Percentiles rank a stretch among this genome's conserved stretches.
Conservation (phyloP, 2,888 invertebrate genomes). For the Diarsia rubi region DNA sequence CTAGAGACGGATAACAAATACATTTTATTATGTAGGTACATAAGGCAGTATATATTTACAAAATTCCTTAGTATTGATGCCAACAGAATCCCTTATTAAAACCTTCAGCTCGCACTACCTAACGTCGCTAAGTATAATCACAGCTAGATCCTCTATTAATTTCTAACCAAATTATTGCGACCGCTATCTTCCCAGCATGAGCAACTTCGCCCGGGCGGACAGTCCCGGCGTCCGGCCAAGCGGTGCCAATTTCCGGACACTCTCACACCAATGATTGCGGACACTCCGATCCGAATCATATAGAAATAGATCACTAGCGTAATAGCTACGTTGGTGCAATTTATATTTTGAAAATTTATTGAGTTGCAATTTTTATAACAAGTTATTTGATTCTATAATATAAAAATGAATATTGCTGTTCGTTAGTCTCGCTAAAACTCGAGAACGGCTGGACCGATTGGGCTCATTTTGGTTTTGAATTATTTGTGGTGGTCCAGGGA, state of each 20-base stretch:
- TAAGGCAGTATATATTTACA: background rate
- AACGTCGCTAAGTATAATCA: slow-evolving; percentile 14
- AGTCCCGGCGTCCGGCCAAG: slow-evolving; percentile 73
- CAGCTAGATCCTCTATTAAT: slow-evolving; percentile 52
- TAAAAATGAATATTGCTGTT: no score
- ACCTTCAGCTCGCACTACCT: background rate
- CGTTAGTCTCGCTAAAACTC: no score
- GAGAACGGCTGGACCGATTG: no score
- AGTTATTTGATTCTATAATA: no score
- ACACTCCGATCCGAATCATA: slow-evolving; percentile 61
- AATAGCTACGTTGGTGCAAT: slow-evolving; percentile 33
- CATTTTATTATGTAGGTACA: background rate
- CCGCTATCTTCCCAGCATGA: slow-evolving; percentile 65
- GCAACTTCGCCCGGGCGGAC: slow-evolving; percentile 66
- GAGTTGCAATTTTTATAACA: background rate
- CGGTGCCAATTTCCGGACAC: slow-evolving; percentile 82
- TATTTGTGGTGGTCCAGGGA: no score
- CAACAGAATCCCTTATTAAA: no score
- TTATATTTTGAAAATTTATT: slow-evolving; percentile 5
- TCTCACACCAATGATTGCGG: slow-evolving; percentile 66
- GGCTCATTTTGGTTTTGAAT: no score
- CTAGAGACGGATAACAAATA: background rate
- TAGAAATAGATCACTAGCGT: slow-evolving; percentile 55
- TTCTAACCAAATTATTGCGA: slow-evolving; percentile 60
- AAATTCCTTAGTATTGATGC: background rate